Percentiles rank a stretch among this genome's conserved stretches.
Conservation (phyloP, 2,797 vertebrate genomes). For the Cottoperca gobio region DNA sequence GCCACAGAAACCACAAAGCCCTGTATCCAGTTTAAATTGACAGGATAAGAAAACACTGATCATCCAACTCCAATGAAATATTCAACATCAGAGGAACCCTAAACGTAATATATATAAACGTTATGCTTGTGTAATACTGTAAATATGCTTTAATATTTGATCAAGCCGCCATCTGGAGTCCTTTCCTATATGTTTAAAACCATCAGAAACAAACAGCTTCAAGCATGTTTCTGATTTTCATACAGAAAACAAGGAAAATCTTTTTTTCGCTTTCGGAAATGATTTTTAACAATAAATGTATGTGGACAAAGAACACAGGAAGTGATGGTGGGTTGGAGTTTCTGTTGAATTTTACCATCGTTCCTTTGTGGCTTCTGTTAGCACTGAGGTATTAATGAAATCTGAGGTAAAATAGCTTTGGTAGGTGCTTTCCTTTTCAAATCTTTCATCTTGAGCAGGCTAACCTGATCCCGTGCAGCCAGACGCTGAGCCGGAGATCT, state of each 20-base stretch:
- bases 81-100: conserved; percentile 61
- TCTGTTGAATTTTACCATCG: conserved; percentile 31
- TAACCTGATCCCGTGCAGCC: conserved; percentile 82
- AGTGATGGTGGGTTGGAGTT: neutral
- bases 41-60: conserved; percentile 62
- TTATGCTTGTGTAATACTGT: conserved; percentile 31
- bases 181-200: conserved; percentile 25
- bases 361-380: conserved; percentile 19
- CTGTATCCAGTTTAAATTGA: conserved; percentile 69
- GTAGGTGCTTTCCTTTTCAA: conserved; percentile 72
- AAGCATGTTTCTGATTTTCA: conserved; percentile 38
- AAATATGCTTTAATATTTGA: conserved; percentile 49
- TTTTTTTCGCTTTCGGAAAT: conserved; percentile 10
- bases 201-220: conserved; percentile 31
- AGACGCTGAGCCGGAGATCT: conserved; percentile 80
- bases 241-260: conserved; percentile 13
- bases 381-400: conserved; percentile 59
- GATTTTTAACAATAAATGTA: conserved; percentile 5
- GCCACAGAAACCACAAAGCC: conserved; percentile 69
- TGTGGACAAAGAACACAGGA: neutral
- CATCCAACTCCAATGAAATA: conserved; percentile 68
- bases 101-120: conserved; percentile 44
- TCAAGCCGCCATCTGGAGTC: conserved; percentile 34
- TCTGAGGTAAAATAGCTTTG: conserved; percentile 68
- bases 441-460: conserved; percentile 81